Evolutionary conservation across 2,113 vertebrate species (phyloP).

Genomic region (Dromiciops gliroides): DNA sequence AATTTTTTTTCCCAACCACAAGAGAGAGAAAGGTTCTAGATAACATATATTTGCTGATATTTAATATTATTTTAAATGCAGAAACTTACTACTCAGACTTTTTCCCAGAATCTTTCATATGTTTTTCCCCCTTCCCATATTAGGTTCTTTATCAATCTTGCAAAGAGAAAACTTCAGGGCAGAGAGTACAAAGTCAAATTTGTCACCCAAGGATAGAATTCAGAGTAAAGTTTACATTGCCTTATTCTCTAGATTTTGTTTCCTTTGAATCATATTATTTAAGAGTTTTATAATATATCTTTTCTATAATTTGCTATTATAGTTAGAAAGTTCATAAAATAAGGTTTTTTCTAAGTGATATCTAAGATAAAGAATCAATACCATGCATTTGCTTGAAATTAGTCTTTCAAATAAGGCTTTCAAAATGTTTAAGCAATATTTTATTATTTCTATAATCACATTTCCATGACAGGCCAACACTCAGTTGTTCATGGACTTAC

Average conservation of each 20-base stretch:
- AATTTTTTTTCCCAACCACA: background rate
- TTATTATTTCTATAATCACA: background rate
- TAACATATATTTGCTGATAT: background rate
- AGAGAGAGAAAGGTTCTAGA: background rate
- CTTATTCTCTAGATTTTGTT: background rate
- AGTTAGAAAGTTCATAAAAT: conserved; percentile 30
- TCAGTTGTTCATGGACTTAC: background rate
- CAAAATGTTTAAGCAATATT: background rate
- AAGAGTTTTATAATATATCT: background rate
- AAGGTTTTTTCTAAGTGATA: background rate
- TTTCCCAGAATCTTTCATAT: background rate
- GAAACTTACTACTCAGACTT: background rate
- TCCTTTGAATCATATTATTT: background rate
- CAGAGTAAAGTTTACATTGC: background rate
- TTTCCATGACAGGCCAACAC: background rate
- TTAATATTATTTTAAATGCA: background rate
- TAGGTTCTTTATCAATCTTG: background rate
- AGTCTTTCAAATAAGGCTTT: background rate
- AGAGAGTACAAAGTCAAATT: background rate
- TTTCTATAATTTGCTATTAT: background rate
- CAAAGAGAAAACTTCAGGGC: background rate
- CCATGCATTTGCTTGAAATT: background rate
- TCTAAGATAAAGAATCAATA: background rate
- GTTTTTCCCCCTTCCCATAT: background rate
- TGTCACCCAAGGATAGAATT: background rate